Base-by-base conservation (phyloP, 2,113 vertebrate genomes). In the Probosciger aterrimus region DNA sequence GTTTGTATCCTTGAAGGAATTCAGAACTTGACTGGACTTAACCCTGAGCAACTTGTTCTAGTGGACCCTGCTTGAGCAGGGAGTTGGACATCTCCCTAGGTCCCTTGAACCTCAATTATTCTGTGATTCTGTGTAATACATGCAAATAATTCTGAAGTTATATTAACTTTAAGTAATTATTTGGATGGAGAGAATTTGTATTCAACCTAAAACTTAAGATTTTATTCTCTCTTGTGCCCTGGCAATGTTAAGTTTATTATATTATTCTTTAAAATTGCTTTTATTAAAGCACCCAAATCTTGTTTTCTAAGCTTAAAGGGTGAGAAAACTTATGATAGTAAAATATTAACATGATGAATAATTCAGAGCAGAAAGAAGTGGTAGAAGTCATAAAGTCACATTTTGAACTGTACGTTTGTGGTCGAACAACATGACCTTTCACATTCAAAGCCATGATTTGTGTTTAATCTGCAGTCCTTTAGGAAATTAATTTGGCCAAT, bases 301-400 rank as follows among this genome's bases (percentile, higher is more conserved):
- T 63, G 30, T 46, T 96, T 92, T 88, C 14, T 73, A 63, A 59
- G 53, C 92, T 83, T 93, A 81, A 88, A 91, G 23, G 16, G 13
- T 81, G 84, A 77, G 74, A 53, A 94, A 81, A 92, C 20, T 87
- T 88, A 37, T 22, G 13, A 49, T 24, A 85, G 43, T 23, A 82
- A 90, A 88, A 94, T 80, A 96, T 84, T 84, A 92, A 41, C 59
- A 55, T 73, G 37, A 88, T 86, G 25, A 95, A 86, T 87, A 96
- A 78, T 78, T 81, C 50, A 88, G 18, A 88, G 28, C 8, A 2
- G 24, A 82, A 92, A 73, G 46, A 93, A 90, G 43, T 50, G 23
- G 20, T 80, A 53, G 59, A 86, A 82, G 46, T 52, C 59, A 87
- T 82, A 88, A 93, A 92, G 65, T 63, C 53, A 71, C 31, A 53